These are phyloP conservation scores for Circaetus cinerascens DNA, from an alignment of 2,113 vertebrate genomes.

Conservation along the genomic window DNA sequence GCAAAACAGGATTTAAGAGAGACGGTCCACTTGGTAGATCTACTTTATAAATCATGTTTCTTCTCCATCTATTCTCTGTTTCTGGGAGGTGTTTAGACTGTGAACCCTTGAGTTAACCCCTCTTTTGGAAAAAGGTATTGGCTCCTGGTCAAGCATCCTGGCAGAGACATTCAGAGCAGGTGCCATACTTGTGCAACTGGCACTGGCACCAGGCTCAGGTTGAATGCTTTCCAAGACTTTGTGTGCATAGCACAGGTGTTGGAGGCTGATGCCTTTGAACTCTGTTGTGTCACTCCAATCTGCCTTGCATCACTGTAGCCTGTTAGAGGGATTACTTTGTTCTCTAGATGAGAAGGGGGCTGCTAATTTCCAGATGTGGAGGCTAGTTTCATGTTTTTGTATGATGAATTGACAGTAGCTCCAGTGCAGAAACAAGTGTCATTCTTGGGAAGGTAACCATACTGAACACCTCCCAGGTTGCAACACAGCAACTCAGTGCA, in stretches of 20 bases:
- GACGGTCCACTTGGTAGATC: not conserved
- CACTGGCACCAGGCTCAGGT: not conserved
- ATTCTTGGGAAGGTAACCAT: not conserved
- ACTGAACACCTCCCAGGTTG: not conserved
- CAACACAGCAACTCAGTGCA: not conserved
- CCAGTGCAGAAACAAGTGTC: not conserved
- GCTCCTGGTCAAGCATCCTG: not conserved
- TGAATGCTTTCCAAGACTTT: not conserved
- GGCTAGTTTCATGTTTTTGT: not conserved
- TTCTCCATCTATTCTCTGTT: not conserved
- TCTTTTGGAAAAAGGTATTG: not conserved
- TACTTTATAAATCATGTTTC: not conserved
- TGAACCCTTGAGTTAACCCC: not conserved
- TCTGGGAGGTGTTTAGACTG: not conserved
- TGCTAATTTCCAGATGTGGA: not conserved
- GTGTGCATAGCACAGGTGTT: not conserved
- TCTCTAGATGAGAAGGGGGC: not conserved
- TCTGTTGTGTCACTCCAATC: not conserved
- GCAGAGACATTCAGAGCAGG: constrained; percentile 11
- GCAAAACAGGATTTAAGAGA: not conserved
- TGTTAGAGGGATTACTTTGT: not conserved
- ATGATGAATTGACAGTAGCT: not conserved
- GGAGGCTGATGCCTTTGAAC: constrained; percentile 28
- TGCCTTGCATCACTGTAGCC: not conserved
- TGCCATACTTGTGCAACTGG: not conserved